Base-by-base conservation (phyloP, 1,140 invertebrate species). In the Samia ricini region DNA sequence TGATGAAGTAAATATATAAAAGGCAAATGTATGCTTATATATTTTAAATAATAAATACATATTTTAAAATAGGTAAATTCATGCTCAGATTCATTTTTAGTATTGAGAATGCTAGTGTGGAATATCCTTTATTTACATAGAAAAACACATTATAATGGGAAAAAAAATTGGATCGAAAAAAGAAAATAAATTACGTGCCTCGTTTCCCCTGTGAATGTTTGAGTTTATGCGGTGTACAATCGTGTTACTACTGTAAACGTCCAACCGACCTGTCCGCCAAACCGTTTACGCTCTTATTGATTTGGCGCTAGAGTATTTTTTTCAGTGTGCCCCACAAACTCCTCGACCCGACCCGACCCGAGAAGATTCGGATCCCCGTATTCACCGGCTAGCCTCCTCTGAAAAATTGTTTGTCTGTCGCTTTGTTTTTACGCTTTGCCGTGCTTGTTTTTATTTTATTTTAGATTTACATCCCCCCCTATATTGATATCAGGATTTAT, bases 301-400 rank as follows among this genome's bases (percentile, higher is more conserved):
- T 80, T 78, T 87, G 86, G 90, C 90, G 87, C 85, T 90, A 91
- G 89, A 90, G 85, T 85, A 83, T 91, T 88, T 90, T 88, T 90
- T 91, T 90, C 90, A 91, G 90, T 90, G 88, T 88, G 76, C 74
- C 81, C 89, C 83, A 83, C 83, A 86, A 84, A 21, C 84, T 83
- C 83, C 33, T 42, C 33, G 33, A 42, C 33, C 81, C 81, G 81
- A 83, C 84, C 84, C 72, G 79, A 83, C 78, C 79, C 79, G 69
- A 74, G 83, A 85, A 83, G 76, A 80, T 66, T 76, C 81, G 80
- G 79, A 77, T 78, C 82, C 81, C 81, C 77, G 77, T 79, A 79
- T 65, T 82, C 75, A 79, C 81, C 84, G 87, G 87, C 87, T 88
- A 88, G 81, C 87, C 84, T 88, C 85, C 87, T 85, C 77, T 79